Percentiles rank a stretch among this genome's conserved stretches.
Evolutionary conservation across 1,140 invertebrate genomes (phyloP).

Genomic region (Campoletis sonorensis): DNA sequence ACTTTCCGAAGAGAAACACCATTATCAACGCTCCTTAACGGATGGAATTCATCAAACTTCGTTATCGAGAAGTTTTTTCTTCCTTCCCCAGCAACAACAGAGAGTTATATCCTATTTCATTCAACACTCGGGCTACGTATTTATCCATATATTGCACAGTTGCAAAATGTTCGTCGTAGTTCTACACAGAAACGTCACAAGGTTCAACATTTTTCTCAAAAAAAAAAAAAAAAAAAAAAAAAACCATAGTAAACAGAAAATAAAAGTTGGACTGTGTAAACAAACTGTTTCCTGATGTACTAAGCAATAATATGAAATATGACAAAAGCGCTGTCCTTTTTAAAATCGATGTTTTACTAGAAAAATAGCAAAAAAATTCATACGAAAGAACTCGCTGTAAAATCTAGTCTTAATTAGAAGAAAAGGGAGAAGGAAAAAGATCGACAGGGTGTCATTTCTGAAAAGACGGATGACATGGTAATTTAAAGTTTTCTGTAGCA

Average conservation of each 20-base stretch:
- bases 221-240: no score
- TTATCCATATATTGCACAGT: neutral
- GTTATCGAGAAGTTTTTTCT: neutral
- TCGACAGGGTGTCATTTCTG: neutral
- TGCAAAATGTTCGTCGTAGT: neutral
- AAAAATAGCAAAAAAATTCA: neutral
- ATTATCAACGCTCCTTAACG: neutral
- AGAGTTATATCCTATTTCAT: neutral
- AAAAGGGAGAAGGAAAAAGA: neutral
- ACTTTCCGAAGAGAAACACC: neutral
- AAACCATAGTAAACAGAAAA: no score
- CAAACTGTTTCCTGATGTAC: no score
- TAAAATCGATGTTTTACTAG: no score
- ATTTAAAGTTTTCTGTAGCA: constrained; percentile 16
- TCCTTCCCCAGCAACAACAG: neutral
- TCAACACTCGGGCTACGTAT: neutral
- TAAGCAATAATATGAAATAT: no score
- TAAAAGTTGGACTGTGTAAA: no score
- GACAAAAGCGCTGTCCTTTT: no score
- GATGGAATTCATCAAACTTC: constrained; percentile 1
- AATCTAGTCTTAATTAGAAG: neutral
- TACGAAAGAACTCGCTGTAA: neutral
- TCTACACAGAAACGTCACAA: neutral
- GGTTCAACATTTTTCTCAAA: neutral
- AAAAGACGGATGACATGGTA: neutral